Conservation (phyloP, 2,113 vertebrate genomes). For the Indicator maculatus region DNA sequence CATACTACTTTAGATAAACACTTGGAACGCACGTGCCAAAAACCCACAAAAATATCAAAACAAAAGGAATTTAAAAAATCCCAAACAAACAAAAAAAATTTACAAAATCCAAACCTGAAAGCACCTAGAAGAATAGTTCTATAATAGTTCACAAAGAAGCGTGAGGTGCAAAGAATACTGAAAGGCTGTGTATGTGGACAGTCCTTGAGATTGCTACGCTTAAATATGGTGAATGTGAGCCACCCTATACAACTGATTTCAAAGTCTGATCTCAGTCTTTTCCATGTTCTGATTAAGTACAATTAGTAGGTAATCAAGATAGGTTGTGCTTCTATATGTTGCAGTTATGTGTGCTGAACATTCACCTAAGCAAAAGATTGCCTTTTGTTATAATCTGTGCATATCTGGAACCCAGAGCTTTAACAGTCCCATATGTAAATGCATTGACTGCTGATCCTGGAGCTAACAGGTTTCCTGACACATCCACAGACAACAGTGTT, state of each 20-base stretch:
- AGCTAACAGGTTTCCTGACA: not conserved
- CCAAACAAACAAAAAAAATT: not conserved
- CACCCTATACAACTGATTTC: not conserved
- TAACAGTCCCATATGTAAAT: not conserved
- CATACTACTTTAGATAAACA: not conserved
- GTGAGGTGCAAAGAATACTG: not conserved
- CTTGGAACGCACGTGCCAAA: not conserved
- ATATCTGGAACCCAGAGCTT: not conserved
- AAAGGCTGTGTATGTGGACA: not conserved
- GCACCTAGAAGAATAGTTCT: not conserved
- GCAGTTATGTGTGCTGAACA: not conserved
- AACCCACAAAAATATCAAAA: too few species aligned
- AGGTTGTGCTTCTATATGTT: not conserved
- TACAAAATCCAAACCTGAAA: not conserved
- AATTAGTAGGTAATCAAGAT: not conserved
- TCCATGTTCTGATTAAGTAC: not conserved
- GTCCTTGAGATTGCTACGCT: not conserved
- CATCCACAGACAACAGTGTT: fast-evolving
- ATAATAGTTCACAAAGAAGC: not conserved
- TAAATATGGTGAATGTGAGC: not conserved
- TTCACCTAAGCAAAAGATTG: not conserved
- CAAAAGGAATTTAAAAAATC: too few species aligned
- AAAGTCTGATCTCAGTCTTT: not conserved
- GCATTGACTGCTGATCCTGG: not conserved
- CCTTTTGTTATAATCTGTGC: not conserved